Percentiles rank a stretch among this genome's conserved stretches.
phyloP scores from a whole-genome alignment of 2,888 invertebrate genomes.

The Heliconius hortense region DNA sequence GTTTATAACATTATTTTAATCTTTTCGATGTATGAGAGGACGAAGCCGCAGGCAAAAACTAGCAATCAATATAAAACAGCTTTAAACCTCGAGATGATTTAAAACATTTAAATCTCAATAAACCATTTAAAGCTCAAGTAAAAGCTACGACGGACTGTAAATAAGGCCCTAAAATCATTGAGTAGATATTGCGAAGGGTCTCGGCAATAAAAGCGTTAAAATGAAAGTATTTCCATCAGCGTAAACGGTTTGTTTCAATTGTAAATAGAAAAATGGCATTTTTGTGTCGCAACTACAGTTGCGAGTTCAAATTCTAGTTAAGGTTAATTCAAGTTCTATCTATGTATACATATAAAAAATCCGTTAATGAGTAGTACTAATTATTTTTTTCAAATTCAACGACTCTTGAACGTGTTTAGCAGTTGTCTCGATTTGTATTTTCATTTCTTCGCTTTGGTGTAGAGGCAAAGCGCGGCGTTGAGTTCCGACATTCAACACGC shows the following conservation, averaged over 20 bases:
- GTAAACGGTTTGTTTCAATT: conserved; percentile 12
- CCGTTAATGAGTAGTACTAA: too few species aligned
- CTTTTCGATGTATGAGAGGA: too few species aligned
- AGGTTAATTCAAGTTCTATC: not conserved
- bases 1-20: too few species aligned
- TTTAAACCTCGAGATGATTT: not conserved
- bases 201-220: conserved; percentile 13
- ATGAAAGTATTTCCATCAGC: conserved; percentile 3
- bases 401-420: not conserved
- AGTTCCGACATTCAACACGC: too few species aligned
- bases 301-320: not conserved
- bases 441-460: too few species aligned
- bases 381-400: too few species aligned
- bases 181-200: conserved; percentile 11
- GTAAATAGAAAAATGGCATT: conserved; percentile 11
- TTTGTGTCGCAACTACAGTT: not conserved
- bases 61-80: not conserved
- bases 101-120: conserved; percentile 10
- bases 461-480: too few species aligned
- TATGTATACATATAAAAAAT: too few species aligned
- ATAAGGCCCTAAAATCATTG: conserved; percentile 23
- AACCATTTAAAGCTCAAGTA: conserved; percentile 4
- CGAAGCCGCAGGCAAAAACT: not conserved
- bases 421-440: not conserved
- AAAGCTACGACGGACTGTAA: conserved; percentile 23